Percentiles rank a stretch among this genome's conserved stretches.
Evolutionary conservation across 2,113 vertebrate species (phyloP).

Genomic region (Rhea pennata): DNA sequence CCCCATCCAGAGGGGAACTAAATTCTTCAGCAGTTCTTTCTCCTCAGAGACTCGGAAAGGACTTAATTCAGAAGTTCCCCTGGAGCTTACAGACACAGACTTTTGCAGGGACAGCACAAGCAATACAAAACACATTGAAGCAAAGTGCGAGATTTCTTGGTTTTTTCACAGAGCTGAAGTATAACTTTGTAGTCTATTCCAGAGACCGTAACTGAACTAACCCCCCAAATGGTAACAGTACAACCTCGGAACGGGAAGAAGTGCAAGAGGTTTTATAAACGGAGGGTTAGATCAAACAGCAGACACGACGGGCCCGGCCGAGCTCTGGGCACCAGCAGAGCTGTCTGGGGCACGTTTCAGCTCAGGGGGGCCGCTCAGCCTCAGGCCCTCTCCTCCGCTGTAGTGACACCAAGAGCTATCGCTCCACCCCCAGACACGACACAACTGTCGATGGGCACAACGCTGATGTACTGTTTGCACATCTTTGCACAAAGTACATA

Average conservation of each 20-base stretch:
- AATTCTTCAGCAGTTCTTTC: constrained; percentile 23
- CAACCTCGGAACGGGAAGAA: background rate
- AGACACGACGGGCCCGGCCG: background rate
- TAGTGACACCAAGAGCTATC: accelerated
- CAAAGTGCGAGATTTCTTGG: constrained; percentile 1
- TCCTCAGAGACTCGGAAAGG: constrained; percentile 21
- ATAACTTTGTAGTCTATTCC: constrained; percentile 15
- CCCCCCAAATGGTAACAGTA: background rate
- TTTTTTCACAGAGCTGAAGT: background rate
- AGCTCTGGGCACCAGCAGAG: background rate
- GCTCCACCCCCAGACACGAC: accelerated
- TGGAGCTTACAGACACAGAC: background rate
- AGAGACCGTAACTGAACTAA: constrained; percentile 29
- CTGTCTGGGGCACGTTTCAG: background rate
- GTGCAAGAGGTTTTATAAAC: background rate
- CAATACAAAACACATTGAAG: constrained; percentile 55
- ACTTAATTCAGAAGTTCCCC: constrained; percentile 33
- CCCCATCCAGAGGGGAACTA: constrained; percentile 28
- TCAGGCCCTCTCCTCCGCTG: background rate
- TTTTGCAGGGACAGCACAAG: background rate
- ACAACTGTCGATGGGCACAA: accelerated
- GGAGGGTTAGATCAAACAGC: background rate
- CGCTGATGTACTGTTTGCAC: background rate
- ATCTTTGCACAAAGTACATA: background rate
- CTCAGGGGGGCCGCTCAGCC: background rate